Evolutionary conservation across 2,888 invertebrate species (phyloP).

Genomic region (Pammene aurita): DNA sequence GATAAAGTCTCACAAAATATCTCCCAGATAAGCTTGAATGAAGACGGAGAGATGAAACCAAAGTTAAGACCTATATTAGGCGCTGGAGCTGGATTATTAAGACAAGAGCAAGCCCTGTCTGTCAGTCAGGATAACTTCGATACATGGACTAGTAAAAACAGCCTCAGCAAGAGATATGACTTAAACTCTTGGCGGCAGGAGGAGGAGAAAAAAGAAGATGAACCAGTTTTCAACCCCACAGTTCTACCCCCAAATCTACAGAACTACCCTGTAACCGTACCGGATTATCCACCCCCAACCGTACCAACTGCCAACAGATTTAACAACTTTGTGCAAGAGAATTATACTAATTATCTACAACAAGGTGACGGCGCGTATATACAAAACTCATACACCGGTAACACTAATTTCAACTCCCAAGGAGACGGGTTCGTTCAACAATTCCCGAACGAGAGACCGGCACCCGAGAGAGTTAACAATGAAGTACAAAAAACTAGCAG

Average conservation of each 20-base stretch:
- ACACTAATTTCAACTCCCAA: slow-evolving; percentile 58
- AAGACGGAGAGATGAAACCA: slow-evolving; percentile 70
- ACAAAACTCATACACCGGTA: slow-evolving; percentile 63
- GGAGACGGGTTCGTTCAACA: slow-evolving; percentile 59
- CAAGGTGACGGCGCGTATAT: slow-evolving; percentile 75
- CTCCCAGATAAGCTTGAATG: slow-evolving; percentile 64
- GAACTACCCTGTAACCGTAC: slow-evolving; percentile 51
- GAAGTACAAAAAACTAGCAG: slow-evolving; percentile 65
- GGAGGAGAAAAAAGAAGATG: slow-evolving; percentile 66
- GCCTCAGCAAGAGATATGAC: slow-evolving; percentile 69
- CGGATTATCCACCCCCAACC: slow-evolving; percentile 67
- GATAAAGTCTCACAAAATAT: slow-evolving; percentile 66
- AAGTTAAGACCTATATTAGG: slow-evolving; percentile 75
- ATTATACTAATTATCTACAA: slow-evolving; percentile 65
- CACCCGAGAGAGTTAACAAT: slow-evolving; percentile 65
- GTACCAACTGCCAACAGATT: slow-evolving; percentile 55
- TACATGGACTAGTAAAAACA: slow-evolving; percentile 67
- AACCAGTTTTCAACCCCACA: slow-evolving; percentile 64
- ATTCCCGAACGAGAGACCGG: slow-evolving; percentile 45
- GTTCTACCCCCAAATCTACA: slow-evolving; percentile 61
- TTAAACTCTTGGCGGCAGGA: slow-evolving; percentile 76
- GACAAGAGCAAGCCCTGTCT: slow-evolving; percentile 63
- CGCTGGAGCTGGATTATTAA: slow-evolving; percentile 67
- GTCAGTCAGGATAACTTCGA: slow-evolving; percentile 64
- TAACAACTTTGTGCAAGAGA: slow-evolving; percentile 57